Conservation (phyloP, 2,113 vertebrate species). For the Semicossyphus pulcher region DNA sequence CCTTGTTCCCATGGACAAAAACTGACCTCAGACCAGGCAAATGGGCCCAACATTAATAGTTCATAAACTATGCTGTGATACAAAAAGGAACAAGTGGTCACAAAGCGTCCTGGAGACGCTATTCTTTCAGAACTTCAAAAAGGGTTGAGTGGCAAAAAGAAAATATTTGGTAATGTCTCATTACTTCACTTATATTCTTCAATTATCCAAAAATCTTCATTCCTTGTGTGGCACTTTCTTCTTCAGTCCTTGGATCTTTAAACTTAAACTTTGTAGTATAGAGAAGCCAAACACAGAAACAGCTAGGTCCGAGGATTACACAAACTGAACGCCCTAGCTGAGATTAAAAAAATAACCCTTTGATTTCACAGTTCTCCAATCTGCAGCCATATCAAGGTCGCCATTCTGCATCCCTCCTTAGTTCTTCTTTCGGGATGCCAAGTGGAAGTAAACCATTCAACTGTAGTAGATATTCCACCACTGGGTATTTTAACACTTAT, state of each 20-base stretch:
- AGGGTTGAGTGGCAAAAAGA: conserved; percentile 14
- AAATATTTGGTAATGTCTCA: conserved; percentile 17
- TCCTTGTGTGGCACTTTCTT: conserved; percentile 13
- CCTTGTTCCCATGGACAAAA: background rate
- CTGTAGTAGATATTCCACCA: conserved; percentile 10
- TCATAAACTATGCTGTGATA: background rate
- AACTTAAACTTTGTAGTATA: conserved; percentile 7
- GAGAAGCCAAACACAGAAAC: conserved; percentile 29
- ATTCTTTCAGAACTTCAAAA: background rate
- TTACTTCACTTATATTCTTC: conserved; percentile 18
- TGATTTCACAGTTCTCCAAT: conserved; percentile 37
- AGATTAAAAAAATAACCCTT: conserved; percentile 56
- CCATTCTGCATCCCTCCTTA: conserved; percentile 16
- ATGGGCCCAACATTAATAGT: conserved; percentile 13
- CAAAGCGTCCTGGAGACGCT: conserved; percentile 12
- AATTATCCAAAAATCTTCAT: conserved; percentile 12
- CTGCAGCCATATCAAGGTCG: background rate
- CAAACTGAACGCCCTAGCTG: background rate
- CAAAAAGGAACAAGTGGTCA: conserved; percentile 9
- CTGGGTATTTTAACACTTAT: background rate
- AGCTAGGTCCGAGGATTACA: conserved; percentile 1
- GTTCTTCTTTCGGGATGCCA: conserved; percentile 5
- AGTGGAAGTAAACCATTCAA: background rate
- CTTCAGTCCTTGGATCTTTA: background rate
- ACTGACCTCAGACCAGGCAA: conserved; percentile 30